Base-by-base conservation (phyloP, 2,113 vertebrate species). In the Alces alces region DNA sequence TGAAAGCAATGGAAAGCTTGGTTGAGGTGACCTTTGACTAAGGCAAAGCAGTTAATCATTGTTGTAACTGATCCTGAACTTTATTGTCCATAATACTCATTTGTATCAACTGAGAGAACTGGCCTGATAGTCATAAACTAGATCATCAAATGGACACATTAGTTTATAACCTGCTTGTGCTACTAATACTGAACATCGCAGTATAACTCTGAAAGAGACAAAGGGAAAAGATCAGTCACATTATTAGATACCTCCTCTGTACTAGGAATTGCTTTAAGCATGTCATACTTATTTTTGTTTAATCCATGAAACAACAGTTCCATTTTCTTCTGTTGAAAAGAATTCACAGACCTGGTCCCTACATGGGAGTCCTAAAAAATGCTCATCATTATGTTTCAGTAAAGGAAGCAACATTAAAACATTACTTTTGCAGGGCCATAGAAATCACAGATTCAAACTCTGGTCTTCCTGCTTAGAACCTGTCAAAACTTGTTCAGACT, bases 21-120 rank as follows among this genome's bases (percentile, higher is more conserved):
- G 2, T 60, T 50, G 21, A 55, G 55, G 45, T 57, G 12, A 19
- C 2, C 43, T 91, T 79, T 84, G 58, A 64, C 4, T 43, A 93
- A 85, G 73, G 90, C 6, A 83, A 95, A 58, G 43, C 78, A 57
- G 45, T 73, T 91, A 94, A 45, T 25, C 55, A 60, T 73, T 96
- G 12, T 47, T 93, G 45, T 43, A 50, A 94, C 9, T 64, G 54
- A 78, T 76, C 13, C 17, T 79, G n/a, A 94, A 73, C 2, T 61
- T 66, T 64, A 3, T 60, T 92, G 23, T 39, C 57, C 9, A 1
- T 47, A 61, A 93, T 78, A 25, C 15, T 79, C 3, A 2, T 25
- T 94, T 79, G 78, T 78, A 76, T 64, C 93, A 39, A 23, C 54
- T 95, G 55, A 83, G 78, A 94, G 91, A 91, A 86, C 52, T 79